Conservation (phyloP, 2,113 vertebrate species). For the Heptranchias perlo region DNA sequence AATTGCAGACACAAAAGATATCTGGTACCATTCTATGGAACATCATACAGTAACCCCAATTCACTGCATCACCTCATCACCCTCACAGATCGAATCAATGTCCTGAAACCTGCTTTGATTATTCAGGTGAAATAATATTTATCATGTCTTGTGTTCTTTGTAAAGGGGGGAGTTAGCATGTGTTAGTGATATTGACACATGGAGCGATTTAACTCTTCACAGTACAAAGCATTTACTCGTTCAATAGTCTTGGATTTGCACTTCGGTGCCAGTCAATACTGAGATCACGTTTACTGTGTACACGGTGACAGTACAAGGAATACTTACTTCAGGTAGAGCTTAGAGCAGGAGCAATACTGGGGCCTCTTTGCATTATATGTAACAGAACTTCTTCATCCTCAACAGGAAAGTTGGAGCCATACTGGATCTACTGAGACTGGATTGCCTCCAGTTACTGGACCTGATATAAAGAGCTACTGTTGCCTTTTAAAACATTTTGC, state of each 20-base stretch:
- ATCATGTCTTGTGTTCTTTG: not conserved
- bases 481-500: too few relatives aligned
- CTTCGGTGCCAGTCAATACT: not conserved
- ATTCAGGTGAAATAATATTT: conserved; percentile 23
- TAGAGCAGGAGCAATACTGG: not conserved
- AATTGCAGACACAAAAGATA: not conserved
- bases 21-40: not conserved
- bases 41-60: too few relatives aligned
- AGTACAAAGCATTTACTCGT: not conserved
- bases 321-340: not conserved
- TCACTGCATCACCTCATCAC: not conserved
- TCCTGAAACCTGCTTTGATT: not conserved
- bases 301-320: not conserved
- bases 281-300: not conserved
- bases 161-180: not conserved
- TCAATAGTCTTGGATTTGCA: not conserved
- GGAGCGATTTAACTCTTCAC: not conserved
- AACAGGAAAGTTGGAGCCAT: not conserved
- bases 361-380: not conserved
- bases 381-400: not conserved
- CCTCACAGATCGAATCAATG: not conserved
- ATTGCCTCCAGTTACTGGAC: too few relatives aligned
- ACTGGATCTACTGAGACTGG: too few relatives aligned
- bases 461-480: not conserved
- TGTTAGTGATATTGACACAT: conserved; percentile 6